These are phyloP conservation scores for Delia radicum DNA, from an alignment of 1,140 invertebrate genomes.

Conservation along the genomic window DNA sequence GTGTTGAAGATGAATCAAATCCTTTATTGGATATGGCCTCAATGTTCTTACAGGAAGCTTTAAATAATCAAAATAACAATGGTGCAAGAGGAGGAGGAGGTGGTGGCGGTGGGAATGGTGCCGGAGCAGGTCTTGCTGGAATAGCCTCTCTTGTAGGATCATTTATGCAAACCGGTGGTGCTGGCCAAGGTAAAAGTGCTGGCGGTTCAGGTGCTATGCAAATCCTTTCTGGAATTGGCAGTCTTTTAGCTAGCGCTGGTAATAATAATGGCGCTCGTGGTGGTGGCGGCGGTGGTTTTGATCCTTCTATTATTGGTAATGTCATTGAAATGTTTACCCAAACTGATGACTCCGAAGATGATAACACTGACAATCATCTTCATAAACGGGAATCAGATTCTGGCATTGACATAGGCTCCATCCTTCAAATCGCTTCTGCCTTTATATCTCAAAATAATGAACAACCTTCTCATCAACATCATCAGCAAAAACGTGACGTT, in stretches of 20 bases:
- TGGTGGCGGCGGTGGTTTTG: constrained; percentile 46
- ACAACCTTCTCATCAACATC: constrained; percentile 34
- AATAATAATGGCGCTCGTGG: constrained; percentile 32
- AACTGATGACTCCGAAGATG: constrained; percentile 40
- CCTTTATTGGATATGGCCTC: constrained; percentile 62
- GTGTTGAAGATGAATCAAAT: constrained; percentile 58
- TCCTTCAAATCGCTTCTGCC: constrained; percentile 64
- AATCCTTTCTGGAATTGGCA: constrained; percentile 56
- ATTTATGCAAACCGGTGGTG: constrained; percentile 61
- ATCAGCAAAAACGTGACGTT: constrained; percentile 40
- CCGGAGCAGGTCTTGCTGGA: constrained; percentile 48
- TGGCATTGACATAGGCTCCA: constrained; percentile 58
- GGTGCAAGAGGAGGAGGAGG: constrained; percentile 52
- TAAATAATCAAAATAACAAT: constrained; percentile 57
- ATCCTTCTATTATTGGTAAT: constrained; percentile 57
- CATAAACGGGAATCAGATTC: constrained; percentile 28
- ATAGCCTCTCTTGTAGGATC: constrained; percentile 58
- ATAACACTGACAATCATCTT: constrained; percentile 29
- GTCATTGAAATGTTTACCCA: constrained; percentile 57
- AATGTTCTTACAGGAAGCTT: constrained; percentile 60
- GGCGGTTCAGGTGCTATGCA: constrained; percentile 45
- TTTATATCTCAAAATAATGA: constrained; percentile 59
- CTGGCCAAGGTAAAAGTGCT: constrained; percentile 33
- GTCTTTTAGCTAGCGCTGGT: constrained; percentile 44
- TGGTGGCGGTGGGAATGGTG: constrained; percentile 51